Evolutionary conservation across 2,113 vertebrate genomes (phyloP).

Genomic region (Mormyrus lacerda): DNA sequence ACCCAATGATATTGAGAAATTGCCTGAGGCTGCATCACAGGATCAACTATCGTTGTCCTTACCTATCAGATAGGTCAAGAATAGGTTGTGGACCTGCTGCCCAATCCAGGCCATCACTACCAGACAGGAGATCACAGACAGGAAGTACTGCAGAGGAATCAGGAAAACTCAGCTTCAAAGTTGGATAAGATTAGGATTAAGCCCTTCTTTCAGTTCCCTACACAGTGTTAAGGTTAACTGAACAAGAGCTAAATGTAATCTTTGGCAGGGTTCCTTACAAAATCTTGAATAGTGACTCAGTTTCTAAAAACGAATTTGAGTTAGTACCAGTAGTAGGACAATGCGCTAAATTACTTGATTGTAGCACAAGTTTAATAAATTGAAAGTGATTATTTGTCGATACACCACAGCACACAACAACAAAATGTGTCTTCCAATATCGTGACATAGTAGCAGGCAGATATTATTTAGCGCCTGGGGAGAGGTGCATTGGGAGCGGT

Average conservation of each 20-base stretch:
- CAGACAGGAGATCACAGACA: constrained; percentile 65
- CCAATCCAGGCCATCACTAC: constrained; percentile 72
- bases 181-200: not conserved
- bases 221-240: not conserved
- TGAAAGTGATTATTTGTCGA: too few relatives aligned
- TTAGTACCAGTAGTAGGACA: not conserved
- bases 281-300: not conserved
- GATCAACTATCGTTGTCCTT: constrained; percentile 34
- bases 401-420: too few relatives aligned
- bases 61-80: constrained; percentile 76
- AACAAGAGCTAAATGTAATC: not conserved
- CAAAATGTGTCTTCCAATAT: not conserved
- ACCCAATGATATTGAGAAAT: not conserved
- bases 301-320: not conserved
- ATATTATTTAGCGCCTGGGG: not conserved
- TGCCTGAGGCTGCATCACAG: not conserved
- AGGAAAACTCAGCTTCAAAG: not conserved
- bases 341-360: not conserved
- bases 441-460: not conserved
- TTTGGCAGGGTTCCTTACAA: not conserved
- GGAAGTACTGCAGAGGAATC: constrained; percentile 60
- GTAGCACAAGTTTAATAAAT: not conserved
- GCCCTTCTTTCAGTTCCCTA: not conserved
- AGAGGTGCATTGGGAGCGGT: not conserved
- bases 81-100: constrained; percentile 76